Evolutionary conservation across 2,113 vertebrate species (phyloP), one percentile per base, ranked within the genome.

Genomic region (Cheilinus undulatus): DNA sequence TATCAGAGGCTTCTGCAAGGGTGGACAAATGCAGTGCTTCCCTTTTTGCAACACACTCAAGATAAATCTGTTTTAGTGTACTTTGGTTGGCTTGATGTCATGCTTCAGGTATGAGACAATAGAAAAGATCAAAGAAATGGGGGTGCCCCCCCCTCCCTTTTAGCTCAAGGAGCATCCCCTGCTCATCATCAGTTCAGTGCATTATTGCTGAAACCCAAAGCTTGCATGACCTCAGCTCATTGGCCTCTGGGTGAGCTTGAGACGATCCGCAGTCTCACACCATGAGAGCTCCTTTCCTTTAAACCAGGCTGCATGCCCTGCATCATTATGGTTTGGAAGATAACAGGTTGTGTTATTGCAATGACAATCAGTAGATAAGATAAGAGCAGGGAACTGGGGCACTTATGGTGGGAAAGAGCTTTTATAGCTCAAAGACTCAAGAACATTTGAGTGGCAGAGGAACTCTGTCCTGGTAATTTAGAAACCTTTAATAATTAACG

Each of bases 101-200:
- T 90, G 84, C 72, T 82, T 81, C 83, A 90, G 92, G 90, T 93
- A 93, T 89, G 86, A 82, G 82, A 91, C 86, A 85, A 71, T 83
- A 78, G 73, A 23, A 40, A 59, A 82, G 89, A 90, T 93, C 86
- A 93, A 91, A 93, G 88, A 67, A n/a, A 34, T 13, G 73, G 60
- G 75, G 50, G 49, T 80, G 6, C 14, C 57, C 81, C 75, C 76
- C 61, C 56, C 64, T 76, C 67, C 73, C 38, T 70, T n/a, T 85
- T 76, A 63, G 68, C 80, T 50, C 3, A 34, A 83, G 71, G 73
- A 89, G 66, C 79, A 77, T 90, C 80, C 57, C 52, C 53, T 51
- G 51, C 69, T 75, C 70, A 65, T 87, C 90, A 90, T 89, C 80
- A 89, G 76, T 69, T 72, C 57, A 59, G 69, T 38, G 58, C 70